Evolutionary conservation across 2,888 invertebrate genomes (phyloP).

Genomic region (Drosophila bunnanda): DNA sequence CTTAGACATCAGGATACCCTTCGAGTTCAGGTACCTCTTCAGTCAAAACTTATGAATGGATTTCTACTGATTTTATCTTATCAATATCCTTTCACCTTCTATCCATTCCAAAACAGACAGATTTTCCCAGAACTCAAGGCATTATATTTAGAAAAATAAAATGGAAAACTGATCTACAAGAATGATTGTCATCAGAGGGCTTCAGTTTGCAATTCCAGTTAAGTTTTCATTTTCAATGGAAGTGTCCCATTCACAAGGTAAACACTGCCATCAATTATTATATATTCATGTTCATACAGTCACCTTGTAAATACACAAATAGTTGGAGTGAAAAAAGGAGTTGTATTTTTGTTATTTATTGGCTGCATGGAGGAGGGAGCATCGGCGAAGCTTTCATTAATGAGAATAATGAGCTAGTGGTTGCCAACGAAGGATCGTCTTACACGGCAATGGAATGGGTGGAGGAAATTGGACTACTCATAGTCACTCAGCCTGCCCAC

Average conservation of each 20-base stretch:
- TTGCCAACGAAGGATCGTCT: constrained; percentile 22
- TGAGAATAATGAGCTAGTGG: constrained; percentile 64
- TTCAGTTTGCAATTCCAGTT: constrained; percentile 33
- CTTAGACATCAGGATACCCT: not conserved
- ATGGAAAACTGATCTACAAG: constrained; percentile 43
- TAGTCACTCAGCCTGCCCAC: constrained; percentile 14
- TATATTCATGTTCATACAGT: constrained; percentile 31
- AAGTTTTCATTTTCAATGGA: constrained; percentile 39
- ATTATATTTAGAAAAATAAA: constrained; percentile 20
- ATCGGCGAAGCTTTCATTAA: constrained; percentile 62
- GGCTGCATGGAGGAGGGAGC: constrained; percentile 51
- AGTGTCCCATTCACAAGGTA: constrained; percentile 31
- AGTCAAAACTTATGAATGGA: constrained; percentile 8
- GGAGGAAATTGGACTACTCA: constrained; percentile 13
- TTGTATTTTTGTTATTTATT: constrained; percentile 45
- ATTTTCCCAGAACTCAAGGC: constrained; percentile 36
- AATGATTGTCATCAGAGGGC: constrained; percentile 59
- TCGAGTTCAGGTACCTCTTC: not conserved
- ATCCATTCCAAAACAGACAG: not conserved
- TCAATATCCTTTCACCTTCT: constrained; percentile 1
- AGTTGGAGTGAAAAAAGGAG: constrained; percentile 31
- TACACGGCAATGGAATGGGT: constrained; percentile 22
- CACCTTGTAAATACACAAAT: constrained; percentile 49
- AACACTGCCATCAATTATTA: constrained; percentile 24
- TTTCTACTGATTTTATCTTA: constrained; percentile 15